phyloP scores from a whole-genome alignment of 2,888 invertebrate species.

The Rhodophaea formosa region DNA sequence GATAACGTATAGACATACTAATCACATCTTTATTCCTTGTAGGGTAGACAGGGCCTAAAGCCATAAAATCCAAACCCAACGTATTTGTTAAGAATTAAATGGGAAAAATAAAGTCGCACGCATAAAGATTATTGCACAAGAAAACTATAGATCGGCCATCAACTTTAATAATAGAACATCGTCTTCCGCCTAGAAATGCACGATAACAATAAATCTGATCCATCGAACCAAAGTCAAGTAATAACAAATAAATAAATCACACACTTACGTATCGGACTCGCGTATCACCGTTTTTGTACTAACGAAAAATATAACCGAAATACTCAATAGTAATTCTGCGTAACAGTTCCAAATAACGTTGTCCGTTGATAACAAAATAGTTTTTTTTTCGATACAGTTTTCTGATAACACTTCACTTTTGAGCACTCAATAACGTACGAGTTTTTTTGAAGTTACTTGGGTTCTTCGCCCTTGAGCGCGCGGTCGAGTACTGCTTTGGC shows the following conservation, averaged over 20 bases:
- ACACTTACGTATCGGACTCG: conserved; percentile 16
- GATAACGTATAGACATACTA: too few relatives aligned
- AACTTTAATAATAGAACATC: not conserved
- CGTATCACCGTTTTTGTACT: conserved; percentile 42
- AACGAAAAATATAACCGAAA: conserved; percentile 31
- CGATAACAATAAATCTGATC: not conserved
- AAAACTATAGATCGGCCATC: not conserved
- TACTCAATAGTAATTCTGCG: conserved; percentile 29
- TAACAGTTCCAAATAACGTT: conserved; percentile 2
- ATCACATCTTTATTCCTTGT: too few relatives aligned
- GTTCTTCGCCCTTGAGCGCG: conserved; percentile 62
- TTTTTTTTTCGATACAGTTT: not conserved
- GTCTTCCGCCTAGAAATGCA: not conserved
- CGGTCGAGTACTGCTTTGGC: conserved; percentile 65
- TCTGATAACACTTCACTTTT: not conserved
- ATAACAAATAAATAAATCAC: conserved; percentile 17
- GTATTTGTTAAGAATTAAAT: too few relatives aligned
- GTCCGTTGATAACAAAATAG: not conserved
- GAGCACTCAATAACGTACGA: not conserved
- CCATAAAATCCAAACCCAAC: too few relatives aligned
- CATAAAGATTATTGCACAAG: not conserved
- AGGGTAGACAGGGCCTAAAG: too few relatives aligned
- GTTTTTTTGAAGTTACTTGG: conserved; percentile 31
- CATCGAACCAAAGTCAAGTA: conserved; percentile 5
- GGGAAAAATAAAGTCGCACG: not conserved